Evolutionary conservation across 2,113 vertebrate species (phyloP).

Genomic region (Pongo pygmaeus): DNA sequence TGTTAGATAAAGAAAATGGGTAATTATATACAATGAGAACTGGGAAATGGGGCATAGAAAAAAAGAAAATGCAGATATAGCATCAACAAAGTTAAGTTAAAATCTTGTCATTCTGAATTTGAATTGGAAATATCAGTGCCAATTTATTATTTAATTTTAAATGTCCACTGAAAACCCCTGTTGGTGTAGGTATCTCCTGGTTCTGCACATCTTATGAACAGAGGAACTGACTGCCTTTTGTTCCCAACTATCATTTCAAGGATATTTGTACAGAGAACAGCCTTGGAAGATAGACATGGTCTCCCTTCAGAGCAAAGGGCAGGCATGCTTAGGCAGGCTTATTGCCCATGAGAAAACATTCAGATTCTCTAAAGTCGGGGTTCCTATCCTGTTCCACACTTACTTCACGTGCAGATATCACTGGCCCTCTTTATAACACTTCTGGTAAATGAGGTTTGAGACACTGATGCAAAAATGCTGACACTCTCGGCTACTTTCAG

Average conservation of each 20-base stretch:
- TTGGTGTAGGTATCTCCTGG: background rate
- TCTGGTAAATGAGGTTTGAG: background rate
- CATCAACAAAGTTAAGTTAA: background rate
- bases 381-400: background rate
- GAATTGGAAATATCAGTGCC: background rate
- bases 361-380: background rate
- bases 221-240: background rate
- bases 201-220: background rate
- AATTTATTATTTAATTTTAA: background rate
- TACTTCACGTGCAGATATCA: background rate
- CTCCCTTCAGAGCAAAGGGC: background rate
- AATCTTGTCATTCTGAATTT: background rate
- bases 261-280: background rate
- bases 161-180: background rate
- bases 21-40: background rate
- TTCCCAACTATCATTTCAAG: background rate
- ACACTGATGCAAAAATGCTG: background rate
- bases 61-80: background rate
- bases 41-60: background rate
- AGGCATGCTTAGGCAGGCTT: background rate
- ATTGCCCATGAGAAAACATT: background rate
- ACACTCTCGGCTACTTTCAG: too few species aligned
- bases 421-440: background rate
- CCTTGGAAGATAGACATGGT: background rate
- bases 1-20: background rate